Percentiles rank a stretch among this genome's conserved stretches.
These are phyloP conservation scores for Ruditapes philippinarum DNA, from an alignment of 1,140 invertebrate genomes.

Conservation along the genomic window DNA sequence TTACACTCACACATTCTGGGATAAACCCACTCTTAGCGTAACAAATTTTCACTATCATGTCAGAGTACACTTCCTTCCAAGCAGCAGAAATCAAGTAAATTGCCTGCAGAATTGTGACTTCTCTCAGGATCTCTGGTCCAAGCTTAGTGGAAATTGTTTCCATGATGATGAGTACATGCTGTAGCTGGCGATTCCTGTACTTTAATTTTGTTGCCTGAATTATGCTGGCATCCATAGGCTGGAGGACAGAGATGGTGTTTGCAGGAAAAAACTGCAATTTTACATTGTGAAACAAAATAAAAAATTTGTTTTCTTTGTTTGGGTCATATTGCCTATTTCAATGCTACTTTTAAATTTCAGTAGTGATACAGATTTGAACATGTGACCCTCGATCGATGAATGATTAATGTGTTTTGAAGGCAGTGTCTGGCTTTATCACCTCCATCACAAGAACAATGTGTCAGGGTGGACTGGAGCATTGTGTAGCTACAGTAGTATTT, in stretches of 20 bases:
- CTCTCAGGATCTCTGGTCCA: too few relatives aligned
- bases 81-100: background rate
- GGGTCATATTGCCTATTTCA: too few relatives aligned
- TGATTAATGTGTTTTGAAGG: too few relatives aligned
- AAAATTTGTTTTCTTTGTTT: too few relatives aligned
- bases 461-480: too few relatives aligned
- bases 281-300: slow-evolving; percentile 81
- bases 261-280: slow-evolving; percentile 86
- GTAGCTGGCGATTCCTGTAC: slow-evolving; percentile 8
- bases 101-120: slow-evolving; percentile 45
- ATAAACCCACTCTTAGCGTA: background rate
- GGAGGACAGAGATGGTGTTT: slow-evolving; percentile 48
- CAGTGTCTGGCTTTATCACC: too few relatives aligned
- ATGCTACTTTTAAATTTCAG: too few relatives aligned
- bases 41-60: background rate
- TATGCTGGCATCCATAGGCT: slow-evolving; percentile 59
- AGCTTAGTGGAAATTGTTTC: background rate
- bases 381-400: too few relatives aligned
- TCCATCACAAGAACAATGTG: too few relatives aligned
- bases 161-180: background rate
- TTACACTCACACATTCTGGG: background rate
- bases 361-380: too few relatives aligned
- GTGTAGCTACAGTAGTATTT: too few relatives aligned
- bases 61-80: background rate
- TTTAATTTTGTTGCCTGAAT: slow-evolving; percentile 52